Base-by-base conservation (phyloP, 2,888 invertebrate species). In the Sarcophaga subvicina region DNA sequence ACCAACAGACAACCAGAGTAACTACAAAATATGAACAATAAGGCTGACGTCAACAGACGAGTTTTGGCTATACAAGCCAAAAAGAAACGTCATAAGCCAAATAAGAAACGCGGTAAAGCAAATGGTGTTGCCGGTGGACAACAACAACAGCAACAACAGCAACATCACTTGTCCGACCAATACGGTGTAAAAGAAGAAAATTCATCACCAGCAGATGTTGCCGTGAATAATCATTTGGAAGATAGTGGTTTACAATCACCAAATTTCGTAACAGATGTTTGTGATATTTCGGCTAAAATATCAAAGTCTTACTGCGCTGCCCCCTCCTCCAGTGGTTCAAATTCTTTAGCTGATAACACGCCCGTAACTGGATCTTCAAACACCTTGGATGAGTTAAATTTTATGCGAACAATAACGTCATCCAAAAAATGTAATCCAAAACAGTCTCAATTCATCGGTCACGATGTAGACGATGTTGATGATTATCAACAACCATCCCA, bases 1-100 rank as follows among this genome's bases (percentile, higher is more conserved):
- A 79, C 45, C 12, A 49, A 59, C 27, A 60, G 67, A 75, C n/a
- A 78, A 80, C 47, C 75, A 78, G 69, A 73, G 85, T 37, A 37
- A 87, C 75, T 86, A 82, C 80, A 88, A 87, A 75, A 49, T 75
- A 97, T 97, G 97, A 97, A 96, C 95, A 96, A 96, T 94, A 97
- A 97, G 95, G 96, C 96, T 94, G 97, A 97, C 95, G 97, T 97
- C 94, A 97, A 97, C 95, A 96, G 97, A 94, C 96, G 97, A 94
- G 97, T 98, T 94, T 95, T 97, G 94, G 97, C 97, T 93, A 97
- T 97, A 93, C 97, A 97, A 95, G 97, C 97, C 92, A 98, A 98
- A 95, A 97, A 97, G 95, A 98, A 97, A 94, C 96, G 97, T 90
- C 97, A 97, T 94, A 97, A 97, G 96, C 95, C 96, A 89, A 96